These are phyloP conservation scores for Melanostigma gelatinosum DNA, from an alignment of 2,113 vertebrate genomes.

Conservation along the genomic window DNA sequence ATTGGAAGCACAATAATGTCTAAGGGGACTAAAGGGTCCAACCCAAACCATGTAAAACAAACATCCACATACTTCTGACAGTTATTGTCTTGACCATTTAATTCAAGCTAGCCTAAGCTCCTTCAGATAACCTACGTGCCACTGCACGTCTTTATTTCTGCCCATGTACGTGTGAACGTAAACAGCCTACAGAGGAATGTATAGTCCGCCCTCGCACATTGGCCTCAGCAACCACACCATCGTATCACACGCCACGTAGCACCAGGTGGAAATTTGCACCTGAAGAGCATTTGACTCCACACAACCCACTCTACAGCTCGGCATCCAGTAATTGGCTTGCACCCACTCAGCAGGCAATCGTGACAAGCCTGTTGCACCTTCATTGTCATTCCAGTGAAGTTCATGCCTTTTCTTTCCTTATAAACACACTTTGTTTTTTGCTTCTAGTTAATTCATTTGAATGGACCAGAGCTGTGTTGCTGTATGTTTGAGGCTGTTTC, in stretches of 20 bases:
- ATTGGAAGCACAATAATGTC: background rate
- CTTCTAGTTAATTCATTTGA: conserved; percentile 1
- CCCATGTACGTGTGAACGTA: background rate
- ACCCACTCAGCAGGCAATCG: conserved; percentile 30
- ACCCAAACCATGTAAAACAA: background rate
- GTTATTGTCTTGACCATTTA: background rate
- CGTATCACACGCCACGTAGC: conserved; percentile 35
- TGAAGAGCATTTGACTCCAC: conserved; percentile 60
- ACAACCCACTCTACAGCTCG: conserved; percentile 19
- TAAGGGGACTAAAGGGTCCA: background rate
- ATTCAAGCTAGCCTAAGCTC: background rate
- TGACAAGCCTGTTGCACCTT: conserved; percentile 40
- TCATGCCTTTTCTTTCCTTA: background rate
- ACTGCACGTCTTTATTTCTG: background rate
- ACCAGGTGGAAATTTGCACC: conserved; percentile 36
- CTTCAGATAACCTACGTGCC: background rate
- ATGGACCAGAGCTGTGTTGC: background rate
- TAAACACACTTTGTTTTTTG: background rate
- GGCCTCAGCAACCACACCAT: conserved; percentile 22
- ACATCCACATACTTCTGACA: too few relatives aligned
- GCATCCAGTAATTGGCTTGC: conserved; percentile 47
- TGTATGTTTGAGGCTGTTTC: conserved; percentile 21
- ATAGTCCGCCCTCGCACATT: conserved; percentile 45
- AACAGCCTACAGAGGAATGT: conserved; percentile 15
- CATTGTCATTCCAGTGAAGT: conserved; percentile 17